A percentile compares a stretch with the other conserved stretches of the same genome.
phyloP scores from a whole-genome alignment of 2,113 vertebrate species.

The Hippocampus mohnikei region DNA sequence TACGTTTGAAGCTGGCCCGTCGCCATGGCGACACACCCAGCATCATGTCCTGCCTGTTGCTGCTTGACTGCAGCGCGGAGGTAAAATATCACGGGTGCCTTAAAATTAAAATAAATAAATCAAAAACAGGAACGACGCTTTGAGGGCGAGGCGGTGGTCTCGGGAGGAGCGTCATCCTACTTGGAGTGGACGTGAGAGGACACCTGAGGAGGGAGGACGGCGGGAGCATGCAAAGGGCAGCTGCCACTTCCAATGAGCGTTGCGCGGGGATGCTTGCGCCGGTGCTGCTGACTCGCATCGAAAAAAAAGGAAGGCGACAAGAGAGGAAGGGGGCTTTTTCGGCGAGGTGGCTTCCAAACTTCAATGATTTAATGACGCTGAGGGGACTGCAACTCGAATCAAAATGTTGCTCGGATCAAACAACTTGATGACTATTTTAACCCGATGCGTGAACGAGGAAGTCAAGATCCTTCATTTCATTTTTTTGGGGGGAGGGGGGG shows the following conservation, averaged over 20 bases:
- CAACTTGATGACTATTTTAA: background rate
- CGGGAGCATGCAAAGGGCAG: constrained; percentile 45
- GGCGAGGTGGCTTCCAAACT: background rate
- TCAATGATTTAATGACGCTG: background rate
- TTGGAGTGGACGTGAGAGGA: constrained; percentile 5
- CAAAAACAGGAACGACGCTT: background rate
- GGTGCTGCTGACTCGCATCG: background rate
- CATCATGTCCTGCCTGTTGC: constrained; percentile 41
- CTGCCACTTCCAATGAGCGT: constrained; percentile 43
- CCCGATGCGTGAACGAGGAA: background rate
- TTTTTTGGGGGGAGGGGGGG: background rate
- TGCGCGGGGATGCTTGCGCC: background rate
- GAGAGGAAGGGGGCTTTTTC: background rate
- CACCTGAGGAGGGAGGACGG: constrained; percentile 22
- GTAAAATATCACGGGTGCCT: constrained; percentile 14
- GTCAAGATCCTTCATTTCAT: background rate
- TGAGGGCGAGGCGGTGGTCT: background rate
- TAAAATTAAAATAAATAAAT: background rate
- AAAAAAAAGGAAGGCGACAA: background rate
- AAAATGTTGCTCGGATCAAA: background rate
- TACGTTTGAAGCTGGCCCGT: constrained; percentile 50
- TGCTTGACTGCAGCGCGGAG: constrained; percentile 44
- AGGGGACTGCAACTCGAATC: background rate
- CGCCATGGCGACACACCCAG: constrained; percentile 63
- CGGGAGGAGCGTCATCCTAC: constrained; percentile 3